Evolutionary conservation across 2,797 vertebrate species (phyloP).

Genomic region (Microchirus variegatus): DNA sequence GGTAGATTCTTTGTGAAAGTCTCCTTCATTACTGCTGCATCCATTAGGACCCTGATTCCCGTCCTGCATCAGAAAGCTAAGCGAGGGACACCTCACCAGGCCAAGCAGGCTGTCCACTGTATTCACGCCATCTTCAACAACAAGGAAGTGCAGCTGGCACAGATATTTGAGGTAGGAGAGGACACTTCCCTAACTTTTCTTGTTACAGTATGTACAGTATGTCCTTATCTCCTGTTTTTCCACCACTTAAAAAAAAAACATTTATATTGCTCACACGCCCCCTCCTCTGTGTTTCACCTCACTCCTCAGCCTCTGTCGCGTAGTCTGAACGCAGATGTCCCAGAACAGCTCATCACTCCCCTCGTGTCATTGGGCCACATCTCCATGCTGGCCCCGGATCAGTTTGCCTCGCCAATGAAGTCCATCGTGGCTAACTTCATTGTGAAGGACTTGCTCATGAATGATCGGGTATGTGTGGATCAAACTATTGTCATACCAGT

Average conservation of each 20-base stretch:
- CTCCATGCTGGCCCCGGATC: slow-evolving; percentile 98
- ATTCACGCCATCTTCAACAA: slow-evolving; percentile 99
- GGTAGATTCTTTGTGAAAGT: neutral
- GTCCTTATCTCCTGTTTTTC: neutral
- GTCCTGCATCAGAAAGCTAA: slow-evolving; percentile 99
- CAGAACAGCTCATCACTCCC: slow-evolving; percentile 97
- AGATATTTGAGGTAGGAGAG: slow-evolving; percentile 99
- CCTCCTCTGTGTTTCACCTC: neutral
- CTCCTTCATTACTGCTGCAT: neutral
- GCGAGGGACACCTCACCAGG: slow-evolving; percentile 97
- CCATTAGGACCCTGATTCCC: slow-evolving; percentile 93
- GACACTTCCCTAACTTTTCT: no score
- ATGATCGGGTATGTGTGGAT: slow-evolving; percentile 89
- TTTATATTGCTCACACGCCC: neutral
- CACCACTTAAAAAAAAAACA: neutral
- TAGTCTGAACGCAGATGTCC: slow-evolving; percentile 97
- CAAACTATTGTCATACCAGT: neutral
- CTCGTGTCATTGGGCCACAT: slow-evolving; percentile 97
- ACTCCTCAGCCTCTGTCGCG: slow-evolving; percentile 91
- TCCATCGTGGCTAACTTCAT: slow-evolving; percentile 99
- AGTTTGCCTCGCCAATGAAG: slow-evolving; percentile 99
- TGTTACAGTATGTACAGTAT: no score
- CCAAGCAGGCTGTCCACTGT: slow-evolving; percentile 98
- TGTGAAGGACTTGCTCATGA: slow-evolving; percentile 99
- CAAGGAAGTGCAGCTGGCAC: slow-evolving; percentile 98